A percentile compares a stretch with the other conserved stretches of the same genome.
Conservation (phyloP, 2,888 invertebrate genomes). For the Drepanosiphum platanoidis region DNA sequence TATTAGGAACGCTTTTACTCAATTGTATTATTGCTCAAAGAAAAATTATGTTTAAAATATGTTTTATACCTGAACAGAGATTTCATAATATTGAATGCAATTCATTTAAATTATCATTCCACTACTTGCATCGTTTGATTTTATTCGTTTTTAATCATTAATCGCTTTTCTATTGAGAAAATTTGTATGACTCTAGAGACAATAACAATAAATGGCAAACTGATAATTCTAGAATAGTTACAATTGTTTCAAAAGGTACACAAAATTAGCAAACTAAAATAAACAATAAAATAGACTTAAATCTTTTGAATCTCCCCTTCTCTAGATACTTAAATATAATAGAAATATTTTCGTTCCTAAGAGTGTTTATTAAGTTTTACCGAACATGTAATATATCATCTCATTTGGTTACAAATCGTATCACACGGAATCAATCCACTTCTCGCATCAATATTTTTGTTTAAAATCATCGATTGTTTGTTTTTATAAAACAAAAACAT, state of each 20-base stretch:
- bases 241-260: not conserved
- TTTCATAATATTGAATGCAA: not conserved
- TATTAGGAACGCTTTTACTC: too few relatives aligned
- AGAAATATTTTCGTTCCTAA: too few relatives aligned
- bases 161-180: not conserved
- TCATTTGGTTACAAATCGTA: conserved; percentile 24
- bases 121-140: conserved; percentile 3
- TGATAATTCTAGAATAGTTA: too few relatives aligned
- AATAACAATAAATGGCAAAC: too few relatives aligned
- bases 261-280: not conserved
- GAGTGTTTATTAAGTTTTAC: too few relatives aligned
- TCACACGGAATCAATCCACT: conserved; percentile 51
- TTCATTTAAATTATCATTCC: conserved; percentile 10
- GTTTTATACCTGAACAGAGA: too few relatives aligned
- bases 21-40: too few relatives aligned
- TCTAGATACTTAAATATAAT: not conserved
- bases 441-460: conserved; percentile 26
- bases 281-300: too few relatives aligned
- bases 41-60: too few relatives aligned
- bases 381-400: not conserved
- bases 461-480: conserved; percentile 18
- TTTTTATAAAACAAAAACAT: not conserved
- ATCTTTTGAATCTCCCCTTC: too few relatives aligned
- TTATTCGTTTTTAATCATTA: not conserved
- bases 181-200: not conserved